phyloP scores from a whole-genome alignment of 2,113 vertebrate genomes.

The Stegostoma tigrinum region DNA sequence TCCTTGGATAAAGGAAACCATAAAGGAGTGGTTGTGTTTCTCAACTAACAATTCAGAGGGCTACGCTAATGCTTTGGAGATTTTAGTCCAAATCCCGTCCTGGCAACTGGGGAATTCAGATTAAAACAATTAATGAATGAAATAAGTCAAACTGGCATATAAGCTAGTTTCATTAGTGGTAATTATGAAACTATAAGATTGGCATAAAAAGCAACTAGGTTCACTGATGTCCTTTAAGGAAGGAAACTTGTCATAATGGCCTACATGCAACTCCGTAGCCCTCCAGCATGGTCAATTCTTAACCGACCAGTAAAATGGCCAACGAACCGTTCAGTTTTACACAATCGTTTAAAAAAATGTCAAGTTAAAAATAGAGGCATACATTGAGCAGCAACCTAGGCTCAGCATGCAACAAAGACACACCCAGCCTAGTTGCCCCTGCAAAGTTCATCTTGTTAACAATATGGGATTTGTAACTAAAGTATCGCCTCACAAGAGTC shows the following conservation, averaged over 20 bases:
- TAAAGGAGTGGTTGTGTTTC: too few species aligned
- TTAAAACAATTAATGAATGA: not conserved
- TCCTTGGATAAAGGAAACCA: not conserved
- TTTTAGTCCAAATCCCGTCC: not conserved
- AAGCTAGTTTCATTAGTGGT: not conserved
- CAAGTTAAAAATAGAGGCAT: not conserved
- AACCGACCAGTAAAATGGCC: not conserved
- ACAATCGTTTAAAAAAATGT: not conserved
- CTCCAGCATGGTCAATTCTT: not conserved
- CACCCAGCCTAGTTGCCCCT: too few species aligned
- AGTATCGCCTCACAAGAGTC: too few species aligned
- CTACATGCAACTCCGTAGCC: not conserved
- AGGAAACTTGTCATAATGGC: not conserved
- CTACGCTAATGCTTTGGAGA: not conserved
- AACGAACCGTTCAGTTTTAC: not conserved
- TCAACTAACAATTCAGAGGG: not conserved
- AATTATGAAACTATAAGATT: not conserved
- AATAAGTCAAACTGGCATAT: not conserved
- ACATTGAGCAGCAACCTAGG: not conserved
- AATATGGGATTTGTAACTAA: too few species aligned
- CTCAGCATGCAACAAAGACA: too few species aligned
- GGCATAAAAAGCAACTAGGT: not conserved
- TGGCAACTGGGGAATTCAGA: not conserved
- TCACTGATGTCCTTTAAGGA: not conserved
- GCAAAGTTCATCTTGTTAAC: too few species aligned